A percentile compares a stretch with the other conserved stretches of the same genome.
phyloP scores from a whole-genome alignment of 2,113 vertebrate genomes.

The Pteruthius melanotis region DNA sequence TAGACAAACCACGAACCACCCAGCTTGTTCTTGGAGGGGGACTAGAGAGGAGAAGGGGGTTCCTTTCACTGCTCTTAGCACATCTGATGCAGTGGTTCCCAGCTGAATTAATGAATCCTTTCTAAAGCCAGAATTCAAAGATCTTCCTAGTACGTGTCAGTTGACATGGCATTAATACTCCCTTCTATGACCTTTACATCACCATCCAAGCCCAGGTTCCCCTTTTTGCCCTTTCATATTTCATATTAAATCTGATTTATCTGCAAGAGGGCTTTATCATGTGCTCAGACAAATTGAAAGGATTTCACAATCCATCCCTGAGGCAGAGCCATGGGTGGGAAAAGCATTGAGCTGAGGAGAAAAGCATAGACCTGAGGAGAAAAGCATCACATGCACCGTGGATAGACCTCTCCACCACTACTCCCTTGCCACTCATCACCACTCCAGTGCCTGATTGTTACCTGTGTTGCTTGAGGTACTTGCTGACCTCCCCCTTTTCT shows the following conservation, averaged over 20 bases:
- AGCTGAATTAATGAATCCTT: neutral
- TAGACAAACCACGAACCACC: accelerated
- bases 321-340: neutral
- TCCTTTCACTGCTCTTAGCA: neutral
- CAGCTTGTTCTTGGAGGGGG: neutral
- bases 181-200: neutral
- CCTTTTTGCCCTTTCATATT: neutral
- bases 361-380: neutral
- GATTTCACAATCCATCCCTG: neutral
- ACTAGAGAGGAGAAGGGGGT: neutral
- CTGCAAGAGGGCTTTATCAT: neutral
- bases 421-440: neutral
- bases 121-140: neutral
- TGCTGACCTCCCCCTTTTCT: neutral
- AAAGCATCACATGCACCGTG: neutral
- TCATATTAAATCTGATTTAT: neutral
- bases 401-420: neutral
- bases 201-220: neutral
- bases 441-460: neutral
- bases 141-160: neutral
- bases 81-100: neutral
- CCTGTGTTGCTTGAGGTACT: neutral
- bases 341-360: neutral
- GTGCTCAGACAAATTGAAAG: neutral
- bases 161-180: neutral